Percentiles rank a stretch among this genome's conserved stretches.
Evolutionary conservation across 2,888 invertebrate species (phyloP).

Genomic region (Polydrusus tereticollis): DNA sequence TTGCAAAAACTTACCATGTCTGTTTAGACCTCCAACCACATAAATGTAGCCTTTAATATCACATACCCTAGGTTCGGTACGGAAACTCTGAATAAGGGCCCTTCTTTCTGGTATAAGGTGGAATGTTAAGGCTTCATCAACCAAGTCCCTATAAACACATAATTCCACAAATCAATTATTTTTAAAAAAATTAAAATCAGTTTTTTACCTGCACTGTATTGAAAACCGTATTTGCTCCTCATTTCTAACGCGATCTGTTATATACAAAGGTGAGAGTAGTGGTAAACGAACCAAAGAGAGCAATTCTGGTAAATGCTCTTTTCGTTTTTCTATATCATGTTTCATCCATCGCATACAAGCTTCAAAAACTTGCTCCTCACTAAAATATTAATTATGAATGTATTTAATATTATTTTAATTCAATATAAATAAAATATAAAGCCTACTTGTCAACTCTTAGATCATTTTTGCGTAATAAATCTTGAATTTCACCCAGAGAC

Average conservation of each 20-base stretch:
- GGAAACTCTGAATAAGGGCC: conserved; percentile 81
- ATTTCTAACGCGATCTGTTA: conserved; percentile 84
- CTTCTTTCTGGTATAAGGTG: conserved; percentile 89
- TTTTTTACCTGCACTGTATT: conserved; percentile 77
- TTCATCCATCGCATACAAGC: conserved; percentile 87
- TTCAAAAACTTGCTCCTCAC: conserved; percentile 88
- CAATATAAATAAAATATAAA: not conserved
- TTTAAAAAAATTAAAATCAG: not conserved
- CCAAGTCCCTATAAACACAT: conserved; percentile 73
- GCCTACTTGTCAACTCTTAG: conserved; percentile 75
- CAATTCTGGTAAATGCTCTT: conserved; percentile 76
- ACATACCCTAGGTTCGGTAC: conserved; percentile 81
- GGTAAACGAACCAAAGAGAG: conserved; percentile 84
- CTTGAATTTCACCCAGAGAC: conserved; percentile 73
- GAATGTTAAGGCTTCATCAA: conserved; percentile 91
- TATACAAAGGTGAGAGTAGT: conserved; percentile 82
- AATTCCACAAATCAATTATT: not conserved
- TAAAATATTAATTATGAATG: conserved; percentile 57
- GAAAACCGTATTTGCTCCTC: conserved; percentile 83
- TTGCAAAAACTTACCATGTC: conserved; percentile 71
- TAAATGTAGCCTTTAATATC: conserved; percentile 86
- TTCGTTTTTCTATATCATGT: conserved; percentile 71
- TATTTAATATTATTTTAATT: not conserved
- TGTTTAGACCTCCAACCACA: conserved; percentile 88
- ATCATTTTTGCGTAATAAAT: conserved; percentile 81